Percentiles rank a stretch among this genome's conserved stretches.
Conservation (phyloP, 1,140 invertebrate species). For the Pogonomyrmex barbatus region DNA sequence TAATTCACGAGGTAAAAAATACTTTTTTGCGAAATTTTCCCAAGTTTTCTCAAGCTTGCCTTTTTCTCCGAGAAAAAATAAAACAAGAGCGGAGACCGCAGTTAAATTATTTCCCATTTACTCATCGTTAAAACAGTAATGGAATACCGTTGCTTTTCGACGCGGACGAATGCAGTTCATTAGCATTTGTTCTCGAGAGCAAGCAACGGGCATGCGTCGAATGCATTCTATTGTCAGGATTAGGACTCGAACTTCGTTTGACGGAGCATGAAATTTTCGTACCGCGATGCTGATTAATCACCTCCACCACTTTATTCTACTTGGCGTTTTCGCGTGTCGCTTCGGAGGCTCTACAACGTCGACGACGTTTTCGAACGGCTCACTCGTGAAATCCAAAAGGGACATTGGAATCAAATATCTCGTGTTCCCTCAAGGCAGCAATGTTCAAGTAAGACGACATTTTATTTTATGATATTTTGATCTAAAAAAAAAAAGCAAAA, state of each 20-base stretch:
- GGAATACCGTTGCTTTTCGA: conserved; percentile 48
- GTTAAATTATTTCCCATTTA: conserved; percentile 16
- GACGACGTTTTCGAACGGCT: conserved; percentile 24
- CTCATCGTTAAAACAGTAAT: conserved; percentile 4
- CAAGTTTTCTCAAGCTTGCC: neutral
- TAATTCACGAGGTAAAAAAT: neutral
- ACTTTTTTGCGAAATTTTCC: neutral
- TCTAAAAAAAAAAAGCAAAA: too few relatives aligned
- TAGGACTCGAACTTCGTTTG: conserved; percentile 6
- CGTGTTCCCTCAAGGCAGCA: conserved; percentile 84
- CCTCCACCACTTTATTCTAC: neutral
- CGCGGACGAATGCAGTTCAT: conserved; percentile 27
- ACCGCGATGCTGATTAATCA: conserved; percentile 38
- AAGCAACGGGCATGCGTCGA: neutral
- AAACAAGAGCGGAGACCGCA: neutral
- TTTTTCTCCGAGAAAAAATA: neutral
- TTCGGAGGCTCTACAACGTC: neutral
- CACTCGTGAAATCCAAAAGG: conserved; percentile 70
- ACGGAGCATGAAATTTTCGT: conserved; percentile 5
- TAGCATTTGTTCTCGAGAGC: conserved; percentile 25
- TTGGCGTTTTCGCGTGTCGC: neutral
- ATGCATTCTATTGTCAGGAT: neutral
- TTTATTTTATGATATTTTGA: neutral
- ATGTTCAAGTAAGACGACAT: conserved; percentile 81
- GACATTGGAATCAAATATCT: conserved; percentile 79